Evolutionary conservation across 2,797 vertebrate species (phyloP), one percentile per base, ranked within the genome.

Genomic region (Sarcoramphus papa): DNA sequence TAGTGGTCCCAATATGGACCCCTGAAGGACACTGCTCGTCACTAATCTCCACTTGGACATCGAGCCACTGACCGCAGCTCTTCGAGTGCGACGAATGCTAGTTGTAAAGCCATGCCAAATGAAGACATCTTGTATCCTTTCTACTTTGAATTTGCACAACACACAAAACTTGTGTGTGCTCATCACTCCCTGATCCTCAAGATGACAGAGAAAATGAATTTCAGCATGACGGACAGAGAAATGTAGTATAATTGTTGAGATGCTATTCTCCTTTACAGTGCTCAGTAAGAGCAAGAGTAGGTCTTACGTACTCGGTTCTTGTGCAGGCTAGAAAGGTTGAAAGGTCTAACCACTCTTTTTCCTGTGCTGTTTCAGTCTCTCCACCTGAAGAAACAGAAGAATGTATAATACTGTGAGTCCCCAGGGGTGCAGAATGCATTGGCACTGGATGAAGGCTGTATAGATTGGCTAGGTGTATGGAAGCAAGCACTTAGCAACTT

Each of bases 401-500:
- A 75, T 40, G 19, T 64, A 12, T 68, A 68, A 25, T 8, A 10
- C 62, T 76, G 20, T 28, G 54, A 60, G 68, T 87, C 47, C 69
- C 79, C 31, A 31, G 40, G 37, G 24, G 7, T 73, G 40, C 24
- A 62, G 54, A 88, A 45, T 63, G 67, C 40, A 20, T 40, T 23
- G 62, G 50, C 50, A 59, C 18, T 62, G 92, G 54, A 43, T 62
- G 37, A 60, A 73, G 63, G 60, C 64, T 63, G 30, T 40, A 19
- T 27, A 74, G 48, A 33, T 41, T 69, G 88, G 43, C 76, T 51
- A 5, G 74, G 27, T 53, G 19, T 67, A 41, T 33, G 70, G 90
- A 92, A 79, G 67, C 12, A n/a, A 84, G 70, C 88, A 88, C 77
- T 94, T 92, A 92, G 69, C 43, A 82, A 1, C 69, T 92, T 63